Base-by-base conservation (phyloP, 2,888 invertebrate genomes). In the Odontomyia ornata region DNA sequence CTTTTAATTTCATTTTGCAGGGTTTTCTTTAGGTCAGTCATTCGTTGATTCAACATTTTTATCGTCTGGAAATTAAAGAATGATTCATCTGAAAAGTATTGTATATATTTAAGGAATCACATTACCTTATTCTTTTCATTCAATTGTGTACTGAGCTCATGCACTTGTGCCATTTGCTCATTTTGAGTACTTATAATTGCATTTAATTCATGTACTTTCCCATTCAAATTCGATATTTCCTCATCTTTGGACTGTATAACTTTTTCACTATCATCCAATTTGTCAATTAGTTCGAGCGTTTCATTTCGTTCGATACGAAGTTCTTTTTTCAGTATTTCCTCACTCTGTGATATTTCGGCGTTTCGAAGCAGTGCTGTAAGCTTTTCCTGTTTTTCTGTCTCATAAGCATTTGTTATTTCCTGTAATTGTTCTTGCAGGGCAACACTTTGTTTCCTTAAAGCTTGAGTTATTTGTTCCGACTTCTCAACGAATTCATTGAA, bases 1-100 rank as follows among this genome's bases (percentile, higher is more conserved):
- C 82, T 83, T 28, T 85, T 85, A 76, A 97, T 88, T 86, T 97
- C 97, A 80, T 93, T 90, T 84, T 97, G 96, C 73, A 97, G 88
- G 0, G 96, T 95, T 86, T 97, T 97, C 85, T 96, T 96, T 90
- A 97, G 91, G 84, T 97, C 97, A 23, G 92, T 90, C 85, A 97
- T 88, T 81, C 96, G 91, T 85, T 96, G 94, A 85, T 97, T 95
- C 82, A 96, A 90, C 21, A 94, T 92, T 88, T 95, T 95, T 81
- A 97, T 94, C 87, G 92, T 93, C 95, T 95, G 85, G 52, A 89
- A 87, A 79, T 46, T 13, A 30, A 28, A 18, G 30, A 65, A 28
- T n/a, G 7, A 11, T 28, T 65, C 27, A n/a, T n/a, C n/a, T 27
- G 21, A 21, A n/a, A 28, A 65, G n/a, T 13, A 65, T 11, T 13